These are phyloP conservation scores for Thripadectes ignobilis DNA, from an alignment of 2,797 vertebrate species.

Conservation along the genomic window DNA sequence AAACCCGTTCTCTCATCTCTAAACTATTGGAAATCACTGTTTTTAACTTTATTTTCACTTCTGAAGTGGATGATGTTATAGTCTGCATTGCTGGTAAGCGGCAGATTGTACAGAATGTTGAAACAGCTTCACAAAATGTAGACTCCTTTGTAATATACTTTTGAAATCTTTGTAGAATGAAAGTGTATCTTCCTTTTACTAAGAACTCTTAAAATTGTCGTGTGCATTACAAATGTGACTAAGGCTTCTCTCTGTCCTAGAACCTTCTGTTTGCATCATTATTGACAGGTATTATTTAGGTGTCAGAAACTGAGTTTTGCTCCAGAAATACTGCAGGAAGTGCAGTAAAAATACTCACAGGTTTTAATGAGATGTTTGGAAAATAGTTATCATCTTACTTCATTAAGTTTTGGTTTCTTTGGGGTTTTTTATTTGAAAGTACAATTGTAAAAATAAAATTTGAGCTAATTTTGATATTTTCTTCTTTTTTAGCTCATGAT, in stretches of 20 bases:
- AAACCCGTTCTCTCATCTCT: neutral
- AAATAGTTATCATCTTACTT: neutral
- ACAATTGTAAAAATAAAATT: neutral
- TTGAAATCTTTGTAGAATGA: neutral
- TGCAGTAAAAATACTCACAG: neutral
- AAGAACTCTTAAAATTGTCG: neutral
- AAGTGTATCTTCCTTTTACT: neutral
- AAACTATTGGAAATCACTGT: neutral
- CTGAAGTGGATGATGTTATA: neutral
- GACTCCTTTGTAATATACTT: neutral
- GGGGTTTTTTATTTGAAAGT: neutral
- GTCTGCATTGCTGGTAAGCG: neutral
- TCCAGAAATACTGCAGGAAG: neutral
- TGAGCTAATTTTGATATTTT: neutral
- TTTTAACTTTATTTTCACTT: neutral
- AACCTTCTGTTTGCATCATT: neutral
- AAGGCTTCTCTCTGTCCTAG: neutral
- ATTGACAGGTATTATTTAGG: neutral
- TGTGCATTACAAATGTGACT: neutral
- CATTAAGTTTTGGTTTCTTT: neutral
- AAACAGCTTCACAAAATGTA: neutral
- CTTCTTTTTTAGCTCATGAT: conserved; percentile 91
- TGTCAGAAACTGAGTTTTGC: neutral
- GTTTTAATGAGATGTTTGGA: neutral
- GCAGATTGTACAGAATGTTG: neutral